Evolutionary conservation across 2,797 vertebrate species (phyloP), one percentile per base, ranked within the genome.

Genomic region (Apodemus agrarius): DNA sequence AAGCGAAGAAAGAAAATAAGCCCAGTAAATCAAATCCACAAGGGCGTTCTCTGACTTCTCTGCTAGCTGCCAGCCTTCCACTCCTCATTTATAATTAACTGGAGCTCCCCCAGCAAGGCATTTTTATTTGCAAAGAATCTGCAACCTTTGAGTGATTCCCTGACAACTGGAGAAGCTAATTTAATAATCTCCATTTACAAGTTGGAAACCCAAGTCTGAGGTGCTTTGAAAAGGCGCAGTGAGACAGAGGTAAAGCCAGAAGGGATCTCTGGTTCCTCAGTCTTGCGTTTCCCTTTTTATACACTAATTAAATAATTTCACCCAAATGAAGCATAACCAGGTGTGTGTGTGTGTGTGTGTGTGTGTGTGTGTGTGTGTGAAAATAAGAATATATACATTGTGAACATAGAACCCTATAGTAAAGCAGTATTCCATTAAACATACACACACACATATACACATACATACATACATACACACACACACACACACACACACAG

Each of bases 371-470:
- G 22, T 16, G 12, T 2, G 4, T 40, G 4, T 54, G 76, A 81
- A 90, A 93, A 92, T 87, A 90, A 2, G 83, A 96, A 92, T 97
- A 96, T 61, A 97, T 92, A 93, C 83, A 95, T 96, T 91, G 95
- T 97, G 97, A 97, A 97, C 95, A 97, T 93, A 97, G 96, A 97
- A 95, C 65, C 78, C 93, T 89, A 91, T 96, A 89, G 95, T 88
- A 95, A 96, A 97, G 96, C 82, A 95, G 59, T 65, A 96, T 96
- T 97, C 96, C 92, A 91, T 96, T 95, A 12, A 69, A 79, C 17
- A 63, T 4, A 6, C 19, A 11, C 3, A 10, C 11, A 16, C 85
- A 31, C 21, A 17, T n/a, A 24, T 46, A n/a, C 65, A 86, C 65
- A 87, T 19, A 72, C 65, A 26, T 3, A 29, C 78, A 67, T 24